These are phyloP conservation scores for Amaurobius ferox DNA, from an alignment of 2,888 invertebrate genomes.

Conservation along the genomic window DNA sequence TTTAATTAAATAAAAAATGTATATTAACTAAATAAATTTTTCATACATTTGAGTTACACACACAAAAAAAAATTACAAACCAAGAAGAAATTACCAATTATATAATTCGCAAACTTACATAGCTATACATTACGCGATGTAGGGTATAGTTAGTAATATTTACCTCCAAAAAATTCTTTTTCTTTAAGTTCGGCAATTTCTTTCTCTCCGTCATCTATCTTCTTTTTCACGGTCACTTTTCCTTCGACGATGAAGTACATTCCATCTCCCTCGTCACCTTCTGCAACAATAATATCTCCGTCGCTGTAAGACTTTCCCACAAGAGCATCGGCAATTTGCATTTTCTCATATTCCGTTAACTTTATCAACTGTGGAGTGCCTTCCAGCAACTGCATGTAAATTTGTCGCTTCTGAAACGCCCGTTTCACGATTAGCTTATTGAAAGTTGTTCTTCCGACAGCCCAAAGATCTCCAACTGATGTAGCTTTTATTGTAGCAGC, in stretches of 20 bases:
- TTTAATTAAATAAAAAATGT: too few relatives aligned
- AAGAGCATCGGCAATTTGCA: slow-evolving; percentile 97
- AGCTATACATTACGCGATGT: too few relatives aligned
- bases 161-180: slow-evolving; percentile 90
- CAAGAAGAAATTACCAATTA: too few relatives aligned
- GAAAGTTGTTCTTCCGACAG: slow-evolving; percentile 97
- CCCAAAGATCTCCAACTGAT: slow-evolving; percentile 93
- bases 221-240: slow-evolving; percentile 86
- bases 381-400: slow-evolving; percentile 95
- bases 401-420: slow-evolving; percentile 97
- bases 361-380: slow-evolving; percentile 96
- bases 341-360: slow-evolving; percentile 96
- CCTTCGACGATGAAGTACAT: slow-evolving; percentile 99
- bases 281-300: slow-evolving; percentile 87
- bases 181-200: slow-evolving; percentile 81
- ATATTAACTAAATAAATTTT: too few relatives aligned
- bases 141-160: neutral
- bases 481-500: slow-evolving; percentile 91
- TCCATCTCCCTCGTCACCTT: slow-evolving; percentile 93
- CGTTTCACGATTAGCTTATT: slow-evolving; percentile 93
- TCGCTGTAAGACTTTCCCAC: slow-evolving; percentile 86
- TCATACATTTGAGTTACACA: too few relatives aligned
- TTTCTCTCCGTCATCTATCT: neutral
- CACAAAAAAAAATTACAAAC: too few relatives aligned
- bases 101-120: too few relatives aligned